Conservation (phyloP, 2,797 vertebrate genomes). For the Setipinna tenuifilis region DNA sequence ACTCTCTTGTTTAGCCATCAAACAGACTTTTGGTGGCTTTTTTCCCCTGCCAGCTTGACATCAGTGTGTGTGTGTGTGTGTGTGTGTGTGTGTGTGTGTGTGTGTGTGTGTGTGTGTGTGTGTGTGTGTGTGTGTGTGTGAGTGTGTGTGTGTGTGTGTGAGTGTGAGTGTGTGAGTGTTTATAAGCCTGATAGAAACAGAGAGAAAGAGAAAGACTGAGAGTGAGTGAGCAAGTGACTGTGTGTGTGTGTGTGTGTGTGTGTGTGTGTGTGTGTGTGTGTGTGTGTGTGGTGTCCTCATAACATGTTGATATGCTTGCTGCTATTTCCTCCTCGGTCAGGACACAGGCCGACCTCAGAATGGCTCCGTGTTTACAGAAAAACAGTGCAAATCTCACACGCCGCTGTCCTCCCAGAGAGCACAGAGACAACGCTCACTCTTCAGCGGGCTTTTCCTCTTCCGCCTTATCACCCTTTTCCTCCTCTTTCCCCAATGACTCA, state of each 20-base stretch:
- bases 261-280: neutral
- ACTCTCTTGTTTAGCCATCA: neutral
- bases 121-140: slow-evolving; percentile 13
- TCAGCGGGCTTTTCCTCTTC: neutral
- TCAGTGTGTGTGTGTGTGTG: neutral
- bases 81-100: neutral
- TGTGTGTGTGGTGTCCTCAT: too few species aligned
- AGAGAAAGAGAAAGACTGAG: neutral
- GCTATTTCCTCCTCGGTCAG: too few species aligned
- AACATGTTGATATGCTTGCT: too few species aligned
- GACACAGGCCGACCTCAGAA: neutral
- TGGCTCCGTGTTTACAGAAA: neutral
- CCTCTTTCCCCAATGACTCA: neutral
- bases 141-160: slow-evolving; percentile 26
- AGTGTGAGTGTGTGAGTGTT: neutral
- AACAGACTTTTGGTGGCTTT: neutral
- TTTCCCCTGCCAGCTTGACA: neutral
- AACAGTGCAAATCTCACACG: neutral
- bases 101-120: neutral
- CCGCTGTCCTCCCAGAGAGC: neutral
- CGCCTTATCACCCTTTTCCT: neutral
- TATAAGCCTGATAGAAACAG: neutral
- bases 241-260: neutral
- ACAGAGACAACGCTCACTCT: neutral
- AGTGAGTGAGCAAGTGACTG: too few species aligned